Evolutionary conservation across 2,888 invertebrate genomes (phyloP).

Genomic region (Aleiodes alternator): DNA sequence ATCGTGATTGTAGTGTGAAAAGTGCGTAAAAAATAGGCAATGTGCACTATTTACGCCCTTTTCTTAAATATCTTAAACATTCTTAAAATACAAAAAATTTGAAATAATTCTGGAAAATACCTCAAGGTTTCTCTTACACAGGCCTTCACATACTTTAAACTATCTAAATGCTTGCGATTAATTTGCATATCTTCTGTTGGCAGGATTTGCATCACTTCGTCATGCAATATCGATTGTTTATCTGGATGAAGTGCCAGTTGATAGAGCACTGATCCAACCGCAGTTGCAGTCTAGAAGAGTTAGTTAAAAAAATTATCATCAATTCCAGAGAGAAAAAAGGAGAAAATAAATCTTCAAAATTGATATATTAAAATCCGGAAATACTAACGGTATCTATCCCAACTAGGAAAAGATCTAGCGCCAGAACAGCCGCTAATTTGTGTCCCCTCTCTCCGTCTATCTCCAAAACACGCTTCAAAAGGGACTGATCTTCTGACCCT

Average conservation of each 20-base stretch:
- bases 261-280: conserved; percentile 84
- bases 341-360: conserved; percentile 7
- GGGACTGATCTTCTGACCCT: conserved; percentile 77
- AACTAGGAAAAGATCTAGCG: conserved; percentile 86
- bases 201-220: conserved; percentile 78
- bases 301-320: background rate
- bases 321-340: background rate
- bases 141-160: conserved; percentile 83
- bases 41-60: too few species aligned
- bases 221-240: conserved; percentile 80
- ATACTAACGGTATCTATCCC: conserved; percentile 85
- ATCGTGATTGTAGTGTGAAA: too few species aligned
- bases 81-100: too few species aligned
- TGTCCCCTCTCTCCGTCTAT: conserved; percentile 80
- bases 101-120: conserved; percentile 73
- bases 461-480: conserved; percentile 81
- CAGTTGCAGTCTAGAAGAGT: conserved; percentile 83
- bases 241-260: conserved; percentile 82
- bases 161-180: conserved; percentile 79
- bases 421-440: conserved; percentile 82
- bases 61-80: too few species aligned
- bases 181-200: conserved; percentile 76
- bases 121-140: conserved; percentile 86
- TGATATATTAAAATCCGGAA: background rate
- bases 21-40: too few species aligned